Evolutionary conservation across 1,140 invertebrate genomes (phyloP).

Genomic region (Hyphantria cunea): DNA sequence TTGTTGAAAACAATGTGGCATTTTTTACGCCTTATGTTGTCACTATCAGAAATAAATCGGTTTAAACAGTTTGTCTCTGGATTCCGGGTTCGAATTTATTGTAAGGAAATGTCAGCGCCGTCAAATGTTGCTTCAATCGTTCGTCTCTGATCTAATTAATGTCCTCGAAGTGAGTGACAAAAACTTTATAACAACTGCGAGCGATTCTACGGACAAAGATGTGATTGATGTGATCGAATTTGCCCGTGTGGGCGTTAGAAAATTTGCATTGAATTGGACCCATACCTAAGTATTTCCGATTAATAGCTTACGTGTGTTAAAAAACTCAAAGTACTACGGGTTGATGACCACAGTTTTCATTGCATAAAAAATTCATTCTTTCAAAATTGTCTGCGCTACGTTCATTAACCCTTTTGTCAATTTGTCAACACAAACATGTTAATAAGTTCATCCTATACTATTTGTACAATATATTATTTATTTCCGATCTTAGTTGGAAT

Average conservation of each 20-base stretch:
- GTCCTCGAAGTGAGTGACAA: slow-evolving; percentile 51
- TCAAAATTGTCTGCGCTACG: neutral
- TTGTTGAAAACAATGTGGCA: neutral
- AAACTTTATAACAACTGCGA: slow-evolving; percentile 50
- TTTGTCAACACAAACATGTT: slow-evolving; percentile 2
- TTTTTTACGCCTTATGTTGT: slow-evolving; percentile 8
- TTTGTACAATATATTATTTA: slow-evolving; percentile 22
- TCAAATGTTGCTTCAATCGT: slow-evolving; percentile 46
- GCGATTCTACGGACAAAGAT: slow-evolving; percentile 48
- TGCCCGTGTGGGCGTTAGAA: slow-evolving; percentile 53
- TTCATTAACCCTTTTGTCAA: neutral
- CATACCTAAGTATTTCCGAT: slow-evolving; percentile 57
- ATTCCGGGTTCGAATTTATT: slow-evolving; percentile 68
- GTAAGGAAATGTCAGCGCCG: slow-evolving; percentile 65
- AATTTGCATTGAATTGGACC: slow-evolving; percentile 78
- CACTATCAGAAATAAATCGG: slow-evolving; percentile 8
- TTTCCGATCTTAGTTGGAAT: slow-evolving; percentile 36
- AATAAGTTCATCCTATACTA: neutral
- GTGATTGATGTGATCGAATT: slow-evolving; percentile 65
- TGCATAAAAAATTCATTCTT: neutral
- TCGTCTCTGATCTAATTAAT: slow-evolving; percentile 65
- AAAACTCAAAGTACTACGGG: slow-evolving; percentile 36
- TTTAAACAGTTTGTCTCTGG: slow-evolving; percentile 26
- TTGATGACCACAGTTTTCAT: slow-evolving; percentile 47
- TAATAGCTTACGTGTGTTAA: slow-evolving; percentile 56